These are phyloP conservation scores for Tamias sibiricus DNA, from an alignment of 2,113 vertebrate species.

Conservation along the genomic window DNA sequence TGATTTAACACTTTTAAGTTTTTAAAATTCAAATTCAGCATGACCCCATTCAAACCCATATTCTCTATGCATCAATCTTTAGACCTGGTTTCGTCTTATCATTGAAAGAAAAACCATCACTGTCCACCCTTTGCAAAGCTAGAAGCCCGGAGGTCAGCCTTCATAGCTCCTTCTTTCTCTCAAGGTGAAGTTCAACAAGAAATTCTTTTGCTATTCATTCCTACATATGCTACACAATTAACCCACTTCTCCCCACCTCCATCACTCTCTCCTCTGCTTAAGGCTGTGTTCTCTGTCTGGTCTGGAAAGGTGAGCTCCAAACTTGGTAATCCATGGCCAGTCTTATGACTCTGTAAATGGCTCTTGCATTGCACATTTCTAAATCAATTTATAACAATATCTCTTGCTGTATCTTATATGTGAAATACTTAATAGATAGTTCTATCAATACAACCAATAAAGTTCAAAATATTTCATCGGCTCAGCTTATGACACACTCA, in stretches of 20 bases:
- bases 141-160: neutral
- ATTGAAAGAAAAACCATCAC: neutral
- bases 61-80: neutral
- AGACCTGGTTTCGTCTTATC: neutral
- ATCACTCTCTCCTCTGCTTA: accelerated
- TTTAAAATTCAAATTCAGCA: too few species aligned
- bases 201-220: neutral
- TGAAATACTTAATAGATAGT: neutral
- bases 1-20: neutral
- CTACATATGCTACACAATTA: neutral
- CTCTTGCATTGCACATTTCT: neutral
- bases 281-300: accelerated
- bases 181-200: neutral
- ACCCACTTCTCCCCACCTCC: neutral
- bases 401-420: neutral
- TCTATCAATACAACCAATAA: neutral
- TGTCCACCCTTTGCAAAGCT: neutral
- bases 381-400: neutral
- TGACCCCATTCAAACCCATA: neutral
- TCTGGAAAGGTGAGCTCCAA: neutral
- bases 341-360: neutral
- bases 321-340: neutral
- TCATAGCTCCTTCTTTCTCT: neutral
- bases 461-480: neutral
- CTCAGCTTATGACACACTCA: accelerated